Base-by-base conservation (phyloP, 1,140 invertebrate genomes). In the Temnothorax longispinosus region DNA sequence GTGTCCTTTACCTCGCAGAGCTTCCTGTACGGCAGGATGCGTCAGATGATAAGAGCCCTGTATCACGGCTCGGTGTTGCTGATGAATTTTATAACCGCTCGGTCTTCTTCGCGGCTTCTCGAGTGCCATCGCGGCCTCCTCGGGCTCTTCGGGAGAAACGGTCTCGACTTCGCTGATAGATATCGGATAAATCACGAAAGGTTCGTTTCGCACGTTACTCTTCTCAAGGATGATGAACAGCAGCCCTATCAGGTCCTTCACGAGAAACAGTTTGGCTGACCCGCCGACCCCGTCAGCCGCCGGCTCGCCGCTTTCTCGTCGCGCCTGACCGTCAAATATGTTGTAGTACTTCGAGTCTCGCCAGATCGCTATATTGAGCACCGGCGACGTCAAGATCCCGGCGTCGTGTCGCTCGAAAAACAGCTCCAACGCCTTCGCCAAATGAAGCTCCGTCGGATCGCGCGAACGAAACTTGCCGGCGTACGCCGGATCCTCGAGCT, bases 331-430 rank as follows among this genome's bases (percentile, higher is more conserved):
- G 52, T 95, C 94, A 52, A 95, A 95, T 2, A 95, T 85, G 38
- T 93, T 92, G 47, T 90, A 95, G 13, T 90, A 88, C 0, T 88
- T 92, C 0, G 84, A 27, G 0, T 92, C 86, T 58, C 81, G 91
- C 95, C 95, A 95, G 35, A 95, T 93, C 0, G 94, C 94, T 15
- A 94, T 76, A 54, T 95, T 94, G 21, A 95, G 72, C 10, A 87
- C 64, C 0, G 93, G 38, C 0, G 95, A 95, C 0, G 91, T 92
- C 1, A 95, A 44, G 0, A 95, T 84, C 0, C 91, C 89, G 1
- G 92, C 81, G 27, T 93, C 86, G 47, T 94, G 69, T 10, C 85
- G 88, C 32, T 92, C 72, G 71, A 95, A 95, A 75, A 94, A 95
- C 0, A 91, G 18, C n/a, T 94, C 89, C 0, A 95, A 50, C 0